These are phyloP conservation scores for Scaptomyza montana DNA, from an alignment of 1,140 invertebrate genomes.

Conservation along the genomic window DNA sequence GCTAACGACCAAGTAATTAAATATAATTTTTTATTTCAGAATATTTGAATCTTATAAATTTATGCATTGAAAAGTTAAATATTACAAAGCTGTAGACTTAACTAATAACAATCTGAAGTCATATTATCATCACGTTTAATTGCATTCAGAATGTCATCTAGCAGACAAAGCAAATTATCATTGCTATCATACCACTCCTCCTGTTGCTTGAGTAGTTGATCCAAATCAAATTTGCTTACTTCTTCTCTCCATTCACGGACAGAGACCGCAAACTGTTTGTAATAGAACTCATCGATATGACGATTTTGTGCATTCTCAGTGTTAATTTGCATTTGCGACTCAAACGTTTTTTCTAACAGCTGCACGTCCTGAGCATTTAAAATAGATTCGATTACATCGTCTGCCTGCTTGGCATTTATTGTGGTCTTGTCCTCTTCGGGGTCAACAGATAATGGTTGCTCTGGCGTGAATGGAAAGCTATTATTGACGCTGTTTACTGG, in stretches of 20 bases:
- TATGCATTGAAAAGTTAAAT: background rate
- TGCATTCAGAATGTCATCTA: slow-evolving; percentile 88
- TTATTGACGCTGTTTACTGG: slow-evolving; percentile 2
- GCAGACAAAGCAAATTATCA: slow-evolving; percentile 86
- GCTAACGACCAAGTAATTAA: background rate
- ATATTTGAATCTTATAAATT: slow-evolving; percentile 1
- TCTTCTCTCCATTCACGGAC: slow-evolving; percentile 85
- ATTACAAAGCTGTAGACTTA: background rate
- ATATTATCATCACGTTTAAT: slow-evolving; percentile 85
- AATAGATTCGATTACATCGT: slow-evolving; percentile 85
- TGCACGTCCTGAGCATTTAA: slow-evolving; percentile 85
- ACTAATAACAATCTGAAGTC: slow-evolving; percentile 88
- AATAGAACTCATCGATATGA: slow-evolving; percentile 78
- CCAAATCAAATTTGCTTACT: slow-evolving; percentile 85
- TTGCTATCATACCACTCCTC: slow-evolving; percentile 86
- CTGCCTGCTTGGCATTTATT: slow-evolving; percentile 49
- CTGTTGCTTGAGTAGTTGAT: slow-evolving; percentile 85
- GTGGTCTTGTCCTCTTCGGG: background rate
- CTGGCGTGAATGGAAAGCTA: background rate
- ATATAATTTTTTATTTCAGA: slow-evolving; percentile 16
- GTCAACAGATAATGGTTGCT: slow-evolving; percentile 21
- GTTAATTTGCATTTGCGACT: slow-evolving; percentile 75
- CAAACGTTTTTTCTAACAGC: slow-evolving; percentile 86
- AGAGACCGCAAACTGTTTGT: slow-evolving; percentile 81
- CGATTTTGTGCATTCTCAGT: slow-evolving; percentile 47